Percentiles rank a stretch among this genome's conserved stretches.
Conservation (phyloP, 2,797 vertebrate species). For the Chaetodon trifasciatus region DNA sequence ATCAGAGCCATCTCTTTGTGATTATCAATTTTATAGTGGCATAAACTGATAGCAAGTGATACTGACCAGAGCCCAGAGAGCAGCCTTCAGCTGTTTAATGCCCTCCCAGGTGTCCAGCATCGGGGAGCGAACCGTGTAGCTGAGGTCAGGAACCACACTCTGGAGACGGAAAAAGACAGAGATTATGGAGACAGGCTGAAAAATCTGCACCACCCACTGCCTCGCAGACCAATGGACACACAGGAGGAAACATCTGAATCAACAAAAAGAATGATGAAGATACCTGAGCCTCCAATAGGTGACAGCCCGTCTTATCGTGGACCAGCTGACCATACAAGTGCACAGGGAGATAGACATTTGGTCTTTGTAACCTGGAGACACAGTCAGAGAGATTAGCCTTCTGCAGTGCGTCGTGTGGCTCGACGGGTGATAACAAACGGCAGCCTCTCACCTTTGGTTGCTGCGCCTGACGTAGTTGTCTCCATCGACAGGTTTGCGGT, state of each 20-base stretch:
- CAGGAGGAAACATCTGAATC: not conserved
- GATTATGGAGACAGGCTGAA: slow-evolving; percentile 1
- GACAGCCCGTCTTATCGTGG: slow-evolving; percentile 99
- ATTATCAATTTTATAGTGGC: not conserved
- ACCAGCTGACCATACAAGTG: slow-evolving; percentile 98
- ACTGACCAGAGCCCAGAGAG: slow-evolving; percentile 97
- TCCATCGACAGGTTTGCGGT: slow-evolving; percentile 97
- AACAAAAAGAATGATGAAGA: not conserved
- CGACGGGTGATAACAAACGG: not conserved
- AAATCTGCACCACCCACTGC: not conserved
- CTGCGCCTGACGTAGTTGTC: slow-evolving; percentile 98
- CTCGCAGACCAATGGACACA: not conserved
- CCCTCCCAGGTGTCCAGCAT: slow-evolving; percentile 99
- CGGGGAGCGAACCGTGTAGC: slow-evolving; percentile 95
- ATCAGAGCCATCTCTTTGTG: not conserved
- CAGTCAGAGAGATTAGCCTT: slow-evolving; percentile 20
- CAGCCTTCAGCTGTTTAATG: slow-evolving; percentile 97
- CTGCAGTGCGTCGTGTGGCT: not conserved
- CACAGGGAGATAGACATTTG: slow-evolving; percentile 96
- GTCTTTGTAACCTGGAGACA: slow-evolving; percentile 92
- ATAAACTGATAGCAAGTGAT: not conserved
- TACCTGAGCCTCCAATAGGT: slow-evolving; percentile 97
- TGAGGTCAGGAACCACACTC: slow-evolving; percentile 96
- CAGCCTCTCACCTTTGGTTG: slow-evolving; percentile 93
- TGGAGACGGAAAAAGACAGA: slow-evolving; percentile 60